Base-by-base conservation (phyloP, 2,888 invertebrate genomes). In the Caenorhabditis sp. region DNA sequence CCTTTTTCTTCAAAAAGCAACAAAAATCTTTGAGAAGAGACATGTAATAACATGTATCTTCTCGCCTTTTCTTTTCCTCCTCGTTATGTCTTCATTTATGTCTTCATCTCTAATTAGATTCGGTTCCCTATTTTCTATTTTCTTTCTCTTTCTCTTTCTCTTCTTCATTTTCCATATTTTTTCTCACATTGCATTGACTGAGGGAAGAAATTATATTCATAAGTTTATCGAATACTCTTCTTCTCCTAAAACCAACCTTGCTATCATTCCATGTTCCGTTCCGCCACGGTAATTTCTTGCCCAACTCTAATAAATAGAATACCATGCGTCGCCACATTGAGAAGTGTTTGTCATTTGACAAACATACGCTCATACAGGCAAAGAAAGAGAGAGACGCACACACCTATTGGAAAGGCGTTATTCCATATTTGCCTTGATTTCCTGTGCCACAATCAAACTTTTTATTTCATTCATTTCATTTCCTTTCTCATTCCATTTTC, bases 391-490 rank as follows among this genome's bases (percentile, higher is more conserved):
- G 20, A 60, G 18, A 60, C 53, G 32, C 55, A 71, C 51, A 71
- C 44, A 44, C 20, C 35, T 35, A 60, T 40, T 24, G 37, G 9
- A 53, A 58, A 24, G 47, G 65, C 37, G 22, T n/a, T 40, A 15
- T 60, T 61, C 76, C 76, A 67, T 76, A 67, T 76, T 76, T 76
- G 76, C 58, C 76, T 67, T 76, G 76, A 76, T 76, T 76, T 76
- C 64, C 76, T 60, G 61, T 74, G 65, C 74, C 47, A 56, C 74
- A 74, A 74, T 74, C 74, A 74, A 74, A 65, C 47, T 56, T 50
- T 61, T n/a, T n/a, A n/a, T n/a, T n/a, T n/a, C n/a, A n/a, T n/a
- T n/a, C n/a, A n/a, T n/a, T n/a, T n/a, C n/a, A n/a, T n/a, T n/a
- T n/a, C n/a, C n/a, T n/a, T 74, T 72, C 62, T 22, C 64, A 64